Percentiles rank a stretch among this genome's conserved stretches.
Conservation (phyloP, 2,797 vertebrate genomes). For the Sylvia borin region DNA sequence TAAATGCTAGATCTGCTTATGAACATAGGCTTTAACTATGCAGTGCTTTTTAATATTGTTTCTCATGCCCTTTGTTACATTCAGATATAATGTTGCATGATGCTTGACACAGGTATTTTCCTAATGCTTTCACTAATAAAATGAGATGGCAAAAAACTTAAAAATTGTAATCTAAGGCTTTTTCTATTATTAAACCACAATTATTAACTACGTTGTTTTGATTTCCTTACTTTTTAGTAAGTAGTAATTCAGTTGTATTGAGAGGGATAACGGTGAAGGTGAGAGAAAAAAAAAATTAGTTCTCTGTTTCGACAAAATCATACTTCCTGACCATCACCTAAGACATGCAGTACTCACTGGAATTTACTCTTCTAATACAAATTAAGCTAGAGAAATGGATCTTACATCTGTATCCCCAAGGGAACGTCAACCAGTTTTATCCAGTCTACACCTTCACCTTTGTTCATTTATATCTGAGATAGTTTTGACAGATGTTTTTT, state of each 20-base stretch:
- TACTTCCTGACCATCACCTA: not conserved
- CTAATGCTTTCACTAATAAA: not conserved
- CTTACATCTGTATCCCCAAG: not conserved
- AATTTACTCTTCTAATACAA: not conserved
- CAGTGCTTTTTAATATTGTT: not conserved
- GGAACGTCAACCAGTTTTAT: not conserved
- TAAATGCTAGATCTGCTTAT: not conserved
- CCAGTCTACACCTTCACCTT: not conserved
- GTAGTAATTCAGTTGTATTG: not conserved
- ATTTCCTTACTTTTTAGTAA: not conserved
- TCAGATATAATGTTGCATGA: not conserved
- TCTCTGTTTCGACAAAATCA: not conserved
- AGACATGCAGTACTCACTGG: rapidly evolving
- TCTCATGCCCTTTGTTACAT: not conserved
- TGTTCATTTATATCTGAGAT: not conserved
- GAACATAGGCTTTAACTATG: not conserved
- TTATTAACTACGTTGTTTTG: not conserved
- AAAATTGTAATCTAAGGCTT: not conserved
- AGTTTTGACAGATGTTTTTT: not conserved
- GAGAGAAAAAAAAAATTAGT: not conserved
- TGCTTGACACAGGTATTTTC: not conserved
- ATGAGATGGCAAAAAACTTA: not conserved
- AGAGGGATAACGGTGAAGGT: not conserved
- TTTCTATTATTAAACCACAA: not conserved
- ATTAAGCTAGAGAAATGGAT: not conserved